Evolutionary conservation across 2,888 invertebrate genomes (phyloP).

Genomic region (Ochropleura plecta): DNA sequence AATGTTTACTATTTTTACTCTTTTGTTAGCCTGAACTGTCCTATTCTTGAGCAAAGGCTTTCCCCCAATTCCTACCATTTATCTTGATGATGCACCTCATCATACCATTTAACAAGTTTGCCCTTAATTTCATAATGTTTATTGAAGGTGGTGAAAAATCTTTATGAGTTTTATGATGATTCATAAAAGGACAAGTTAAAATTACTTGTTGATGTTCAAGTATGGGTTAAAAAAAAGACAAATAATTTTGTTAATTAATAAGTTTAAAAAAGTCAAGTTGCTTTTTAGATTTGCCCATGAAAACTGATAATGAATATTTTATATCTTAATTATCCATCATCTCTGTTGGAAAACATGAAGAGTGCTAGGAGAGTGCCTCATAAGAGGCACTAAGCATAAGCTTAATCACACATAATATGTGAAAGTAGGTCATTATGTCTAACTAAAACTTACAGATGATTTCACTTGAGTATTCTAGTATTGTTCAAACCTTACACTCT

Average conservation of each 20-base stretch:
- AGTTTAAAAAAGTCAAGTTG: background rate
- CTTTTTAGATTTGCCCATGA: background rate
- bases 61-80: no score
- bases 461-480: conserved; percentile 44
- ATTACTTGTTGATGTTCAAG: background rate
- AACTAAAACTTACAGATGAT: conserved; percentile 49
- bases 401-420: conserved; percentile 52
- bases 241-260: background rate
- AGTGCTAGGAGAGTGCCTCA: conserved; percentile 16
- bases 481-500: conserved; percentile 35
- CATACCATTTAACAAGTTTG: no score
- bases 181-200: no score
- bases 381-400: no score
- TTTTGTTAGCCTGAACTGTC: no score
- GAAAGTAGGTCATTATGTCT: conserved; percentile 60
- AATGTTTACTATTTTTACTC: background rate
- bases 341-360: background rate
- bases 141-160: background rate
- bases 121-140: background rate
- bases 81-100: no score
- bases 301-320: background rate
- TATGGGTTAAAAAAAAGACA: background rate
- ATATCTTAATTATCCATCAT: background rate
- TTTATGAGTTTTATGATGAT: background rate
- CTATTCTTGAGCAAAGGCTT: no score